phyloP scores from a whole-genome alignment of 2,797 vertebrate species.

The Ctenopoma kingsleyae region DNA sequence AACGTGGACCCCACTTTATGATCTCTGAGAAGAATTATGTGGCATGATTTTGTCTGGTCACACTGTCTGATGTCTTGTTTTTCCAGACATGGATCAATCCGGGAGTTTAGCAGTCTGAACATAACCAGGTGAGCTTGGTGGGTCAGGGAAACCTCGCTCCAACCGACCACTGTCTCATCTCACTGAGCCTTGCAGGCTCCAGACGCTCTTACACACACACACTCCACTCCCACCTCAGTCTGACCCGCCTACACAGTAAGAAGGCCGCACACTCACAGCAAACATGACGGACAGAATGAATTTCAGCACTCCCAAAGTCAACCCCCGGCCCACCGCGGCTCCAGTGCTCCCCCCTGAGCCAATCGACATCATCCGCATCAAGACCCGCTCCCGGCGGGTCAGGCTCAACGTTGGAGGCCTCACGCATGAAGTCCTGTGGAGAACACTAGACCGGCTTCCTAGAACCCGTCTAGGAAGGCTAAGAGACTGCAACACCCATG shows the following conservation, averaged over 20 bases:
- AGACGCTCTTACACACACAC: not conserved
- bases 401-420: slow-evolving; percentile 96
- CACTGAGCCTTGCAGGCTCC: not conserved
- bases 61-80: slow-evolving; percentile 13
- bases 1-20: not conserved
- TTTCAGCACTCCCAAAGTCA: slow-evolving; percentile 83
- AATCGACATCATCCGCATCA: slow-evolving; percentile 94
- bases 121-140: slow-evolving; percentile 39
- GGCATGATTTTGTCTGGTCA: not conserved
- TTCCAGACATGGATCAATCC: slow-evolving; percentile 62
- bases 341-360: slow-evolving; percentile 93
- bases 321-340: slow-evolving; percentile 75
- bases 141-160: slow-evolving; percentile 11
- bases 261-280: slow-evolving; percentile 14
- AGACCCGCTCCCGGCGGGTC: slow-evolving; percentile 92
- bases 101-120: slow-evolving; percentile 37
- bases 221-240: not conserved
- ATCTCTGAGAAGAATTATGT: not conserved
- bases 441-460: slow-evolving; percentile 95
- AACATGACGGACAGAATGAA: slow-evolving; percentile 90
- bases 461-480: slow-evolving; percentile 94
- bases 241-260: not conserved
- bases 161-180: slow-evolving; percentile 6
- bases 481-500: slow-evolving; percentile 96
- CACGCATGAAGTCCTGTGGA: slow-evolving; percentile 96